Evolutionary conservation across 2,113 vertebrate genomes (phyloP).

Genomic region (Actenoides lindsayi): DNA sequence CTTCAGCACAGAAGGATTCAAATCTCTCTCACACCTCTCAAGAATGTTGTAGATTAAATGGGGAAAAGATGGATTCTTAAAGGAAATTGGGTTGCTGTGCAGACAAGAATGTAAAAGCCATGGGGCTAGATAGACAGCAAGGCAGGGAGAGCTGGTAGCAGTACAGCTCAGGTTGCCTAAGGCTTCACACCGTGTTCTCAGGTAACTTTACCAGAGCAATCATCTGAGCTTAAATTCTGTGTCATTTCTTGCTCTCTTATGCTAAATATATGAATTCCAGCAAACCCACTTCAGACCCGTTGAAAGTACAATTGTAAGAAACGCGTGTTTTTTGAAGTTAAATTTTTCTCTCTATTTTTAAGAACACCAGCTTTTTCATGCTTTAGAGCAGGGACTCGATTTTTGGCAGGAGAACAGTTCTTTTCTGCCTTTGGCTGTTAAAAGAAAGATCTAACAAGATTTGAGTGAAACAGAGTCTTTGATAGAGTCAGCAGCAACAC

Average conservation of each 20-base stretch:
- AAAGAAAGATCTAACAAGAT: background rate
- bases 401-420: slow-evolving; percentile 27
- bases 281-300: background rate
- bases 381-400: background rate
- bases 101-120: background rate
- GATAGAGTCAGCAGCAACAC: background rate
- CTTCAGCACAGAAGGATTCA: background rate
- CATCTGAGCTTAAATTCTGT: background rate
- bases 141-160: background rate
- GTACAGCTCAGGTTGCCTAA: background rate
- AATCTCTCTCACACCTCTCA: background rate
- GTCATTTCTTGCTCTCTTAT: background rate
- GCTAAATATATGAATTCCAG: background rate
- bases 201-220: background rate
- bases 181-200: background rate
- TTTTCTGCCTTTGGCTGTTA: slow-evolving; percentile 26
- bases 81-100: background rate
- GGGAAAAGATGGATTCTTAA: background rate
- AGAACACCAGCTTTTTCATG: background rate
- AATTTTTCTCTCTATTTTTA: slow-evolving; percentile 4
- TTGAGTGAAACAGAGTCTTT: background rate
- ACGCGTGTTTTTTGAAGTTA: background rate
- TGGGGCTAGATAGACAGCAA: background rate
- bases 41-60: background rate
- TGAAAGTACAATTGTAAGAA: slow-evolving; percentile 12